phyloP scores from a whole-genome alignment of 2,797 vertebrate genomes.

The Phoebastria nigripes region DNA sequence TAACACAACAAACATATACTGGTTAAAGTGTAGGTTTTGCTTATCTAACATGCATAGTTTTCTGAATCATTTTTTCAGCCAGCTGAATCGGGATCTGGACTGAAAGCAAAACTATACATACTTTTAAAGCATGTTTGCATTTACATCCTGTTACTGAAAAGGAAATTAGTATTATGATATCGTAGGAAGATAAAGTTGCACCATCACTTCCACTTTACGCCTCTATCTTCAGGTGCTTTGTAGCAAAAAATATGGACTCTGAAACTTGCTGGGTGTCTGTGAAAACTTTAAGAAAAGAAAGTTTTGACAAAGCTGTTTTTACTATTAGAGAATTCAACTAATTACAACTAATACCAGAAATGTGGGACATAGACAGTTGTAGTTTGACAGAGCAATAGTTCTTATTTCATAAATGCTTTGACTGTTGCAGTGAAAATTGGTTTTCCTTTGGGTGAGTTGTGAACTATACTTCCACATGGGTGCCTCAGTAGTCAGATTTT shows the following conservation, averaged over 20 bases:
- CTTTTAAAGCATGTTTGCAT: background rate
- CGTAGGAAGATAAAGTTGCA: background rate
- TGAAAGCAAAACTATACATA: background rate
- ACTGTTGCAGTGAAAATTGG: background rate
- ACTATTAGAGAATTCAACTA: background rate
- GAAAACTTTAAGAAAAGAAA: background rate
- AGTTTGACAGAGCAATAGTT: background rate
- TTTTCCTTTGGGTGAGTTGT: background rate
- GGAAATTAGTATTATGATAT: background rate
- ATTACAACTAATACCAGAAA: background rate
- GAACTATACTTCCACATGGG: background rate
- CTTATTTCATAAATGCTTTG: background rate
- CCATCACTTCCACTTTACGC: background rate
- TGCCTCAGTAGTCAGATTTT: background rate
- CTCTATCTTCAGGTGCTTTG: background rate
- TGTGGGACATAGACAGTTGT: background rate
- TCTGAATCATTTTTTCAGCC: background rate
- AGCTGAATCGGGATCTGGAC: background rate
- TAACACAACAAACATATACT: background rate
- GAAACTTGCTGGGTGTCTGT: background rate
- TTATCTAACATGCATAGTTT: background rate
- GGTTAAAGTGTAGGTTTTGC: background rate
- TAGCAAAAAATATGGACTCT: background rate
- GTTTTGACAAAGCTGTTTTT: background rate
- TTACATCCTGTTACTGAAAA: background rate